These are phyloP conservation scores for Cochlearius cochlearius DNA, from an alignment of 2,113 vertebrate species.

Conservation along the genomic window DNA sequence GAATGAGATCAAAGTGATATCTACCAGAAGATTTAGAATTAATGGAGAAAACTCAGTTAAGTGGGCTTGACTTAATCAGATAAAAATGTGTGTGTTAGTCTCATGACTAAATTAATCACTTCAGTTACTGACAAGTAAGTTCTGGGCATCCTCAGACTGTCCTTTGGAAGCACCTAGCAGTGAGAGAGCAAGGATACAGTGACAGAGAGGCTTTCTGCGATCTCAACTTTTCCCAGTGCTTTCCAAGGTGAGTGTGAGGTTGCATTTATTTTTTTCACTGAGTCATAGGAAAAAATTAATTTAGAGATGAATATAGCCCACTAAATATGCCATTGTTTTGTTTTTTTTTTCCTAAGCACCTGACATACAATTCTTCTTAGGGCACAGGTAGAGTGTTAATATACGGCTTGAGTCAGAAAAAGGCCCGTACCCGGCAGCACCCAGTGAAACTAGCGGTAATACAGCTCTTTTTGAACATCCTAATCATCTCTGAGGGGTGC, in stretches of 20 bases:
- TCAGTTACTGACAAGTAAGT: not conserved
- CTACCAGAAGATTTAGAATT: not conserved
- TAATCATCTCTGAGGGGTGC: not conserved
- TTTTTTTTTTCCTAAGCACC: not conserved
- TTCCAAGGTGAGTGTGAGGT: not conserved
- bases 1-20: not conserved
- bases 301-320: not conserved
- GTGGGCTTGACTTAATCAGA: not conserved
- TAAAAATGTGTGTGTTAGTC: not conserved
- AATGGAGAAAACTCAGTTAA: not conserved
- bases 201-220: not conserved
- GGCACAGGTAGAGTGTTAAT: not conserved
- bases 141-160: not conserved
- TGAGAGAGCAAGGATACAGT: not conserved
- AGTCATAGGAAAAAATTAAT: not conserved
- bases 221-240: not conserved
- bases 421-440: not conserved
- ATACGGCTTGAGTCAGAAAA: not conserved
- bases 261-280: not conserved
- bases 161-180: not conserved
- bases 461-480: not conserved
- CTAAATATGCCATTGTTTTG: not conserved
- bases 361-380: not conserved
- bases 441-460: not conserved
- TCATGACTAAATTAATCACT: not conserved